These are phyloP conservation scores for Desoria tigrina DNA, from an alignment of 2,888 invertebrate species.

Conservation along the genomic window DNA sequence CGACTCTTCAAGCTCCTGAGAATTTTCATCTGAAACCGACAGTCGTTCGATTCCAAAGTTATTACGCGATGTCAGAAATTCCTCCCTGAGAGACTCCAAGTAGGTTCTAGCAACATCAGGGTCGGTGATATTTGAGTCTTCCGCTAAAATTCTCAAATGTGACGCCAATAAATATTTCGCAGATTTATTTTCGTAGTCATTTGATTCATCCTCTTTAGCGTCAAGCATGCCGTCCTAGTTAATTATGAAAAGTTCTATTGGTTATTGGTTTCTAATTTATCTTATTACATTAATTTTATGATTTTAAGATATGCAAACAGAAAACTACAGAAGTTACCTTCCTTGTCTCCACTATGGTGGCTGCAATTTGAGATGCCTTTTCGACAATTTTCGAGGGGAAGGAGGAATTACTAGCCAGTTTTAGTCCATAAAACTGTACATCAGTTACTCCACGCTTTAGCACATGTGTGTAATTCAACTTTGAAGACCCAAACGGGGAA, in stretches of 20 bases:
- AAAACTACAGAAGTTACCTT: not conserved
- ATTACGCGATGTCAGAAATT: no score
- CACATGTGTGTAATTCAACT: slow-evolving; percentile 67
- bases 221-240: no score
- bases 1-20: no score
- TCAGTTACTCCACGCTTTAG: slow-evolving; percentile 65
- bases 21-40: no score
- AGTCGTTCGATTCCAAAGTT: no score
- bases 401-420: slow-evolving; percentile 65
- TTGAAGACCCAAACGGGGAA: slow-evolving; percentile 6
- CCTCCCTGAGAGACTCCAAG: slow-evolving; percentile 11
- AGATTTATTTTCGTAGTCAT: no score
- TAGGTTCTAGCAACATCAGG: not conserved
- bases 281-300: slow-evolving; percentile 1
- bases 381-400: slow-evolving; percentile 59
- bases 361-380: slow-evolving; percentile 25
- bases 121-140: not conserved
- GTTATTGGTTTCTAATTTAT: no score
- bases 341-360: slow-evolving; percentile 3
- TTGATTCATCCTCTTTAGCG: no score
- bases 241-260: no score
- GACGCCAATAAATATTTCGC: slow-evolving; percentile 9
- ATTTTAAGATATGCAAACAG: not conserved
- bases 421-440: slow-evolving; percentile 68
- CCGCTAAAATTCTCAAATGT: slow-evolving; percentile 11